A percentile compares a stretch with the other conserved stretches of the same genome.
phyloP scores from a whole-genome alignment of 2,113 vertebrate species.

The Ardeotis arabs region DNA sequence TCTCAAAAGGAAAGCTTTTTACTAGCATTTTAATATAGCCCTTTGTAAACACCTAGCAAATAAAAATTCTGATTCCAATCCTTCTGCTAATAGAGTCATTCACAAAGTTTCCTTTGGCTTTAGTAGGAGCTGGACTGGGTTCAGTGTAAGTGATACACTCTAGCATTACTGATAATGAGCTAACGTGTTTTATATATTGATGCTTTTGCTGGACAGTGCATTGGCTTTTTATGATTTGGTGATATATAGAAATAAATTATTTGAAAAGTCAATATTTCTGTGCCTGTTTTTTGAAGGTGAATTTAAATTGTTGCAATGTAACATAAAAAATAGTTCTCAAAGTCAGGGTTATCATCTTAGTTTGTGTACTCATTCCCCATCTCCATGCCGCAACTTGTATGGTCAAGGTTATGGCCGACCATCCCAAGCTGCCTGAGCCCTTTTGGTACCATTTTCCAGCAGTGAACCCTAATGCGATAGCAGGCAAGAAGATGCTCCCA shows the following conservation, averaged over 20 bases:
- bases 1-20: constrained; percentile 36
- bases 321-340: neutral
- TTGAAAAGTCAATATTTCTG: neutral
- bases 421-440: neutral
- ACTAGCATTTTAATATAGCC: constrained; percentile 17
- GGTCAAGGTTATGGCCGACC: neutral
- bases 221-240: constrained; percentile 63
- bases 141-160: neutral
- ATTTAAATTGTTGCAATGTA: neutral
- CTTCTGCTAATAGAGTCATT: neutral
- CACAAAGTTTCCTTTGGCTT: neutral
- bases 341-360: rapidly evolving
- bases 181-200: constrained; percentile 52
- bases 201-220: constrained; percentile 50
- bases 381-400: neutral
- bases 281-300: neutral
- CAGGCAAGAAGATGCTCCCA: neutral
- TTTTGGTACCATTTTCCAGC: neutral
- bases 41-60: constrained; percentile 26
- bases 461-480: neutral
- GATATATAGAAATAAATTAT: constrained; percentile 59
- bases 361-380: neutral
- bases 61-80: neutral
- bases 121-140: neutral
- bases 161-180: neutral